Percentiles rank a stretch among this genome's conserved stretches.
These are phyloP conservation scores for Chunga burmeisteri DNA, from an alignment of 2,113 vertebrate genomes.

Conservation along the genomic window DNA sequence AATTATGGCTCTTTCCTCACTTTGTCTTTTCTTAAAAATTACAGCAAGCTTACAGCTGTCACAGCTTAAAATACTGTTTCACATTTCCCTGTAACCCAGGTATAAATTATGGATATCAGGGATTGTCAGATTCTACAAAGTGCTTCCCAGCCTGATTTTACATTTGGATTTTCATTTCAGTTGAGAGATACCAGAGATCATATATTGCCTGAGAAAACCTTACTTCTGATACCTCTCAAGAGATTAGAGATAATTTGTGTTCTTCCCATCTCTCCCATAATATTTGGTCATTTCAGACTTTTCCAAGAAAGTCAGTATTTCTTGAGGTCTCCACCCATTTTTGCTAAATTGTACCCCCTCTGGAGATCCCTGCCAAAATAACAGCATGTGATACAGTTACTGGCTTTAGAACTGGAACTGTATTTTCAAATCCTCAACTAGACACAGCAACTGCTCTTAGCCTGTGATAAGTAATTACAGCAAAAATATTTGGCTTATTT, in stretches of 20 bases:
- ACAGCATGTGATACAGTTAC: background rate
- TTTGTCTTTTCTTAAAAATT: background rate
- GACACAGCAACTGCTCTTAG: background rate
- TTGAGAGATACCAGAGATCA: background rate
- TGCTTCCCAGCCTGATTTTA: background rate
- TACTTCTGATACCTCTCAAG: background rate
- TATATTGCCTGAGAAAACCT: background rate
- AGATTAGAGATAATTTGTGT: background rate
- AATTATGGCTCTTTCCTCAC: background rate
- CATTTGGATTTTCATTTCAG: background rate
- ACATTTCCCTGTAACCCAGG: background rate
- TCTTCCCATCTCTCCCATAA: background rate
- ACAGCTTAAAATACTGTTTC: background rate
- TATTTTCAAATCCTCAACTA: background rate
- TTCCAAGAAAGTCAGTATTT: constrained; percentile 3
- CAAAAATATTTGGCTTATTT: background rate
- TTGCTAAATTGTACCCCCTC: background rate
- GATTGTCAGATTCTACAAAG: background rate
- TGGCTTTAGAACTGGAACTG: background rate
- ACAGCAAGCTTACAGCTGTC: background rate
- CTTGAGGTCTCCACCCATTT: constrained; percentile 26
- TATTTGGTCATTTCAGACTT: background rate
- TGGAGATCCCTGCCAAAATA: background rate
- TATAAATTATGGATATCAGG: background rate
- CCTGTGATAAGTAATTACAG: background rate